Conservation (phyloP, 2,797 vertebrate genomes). For the Sitta carolinensis region DNA sequence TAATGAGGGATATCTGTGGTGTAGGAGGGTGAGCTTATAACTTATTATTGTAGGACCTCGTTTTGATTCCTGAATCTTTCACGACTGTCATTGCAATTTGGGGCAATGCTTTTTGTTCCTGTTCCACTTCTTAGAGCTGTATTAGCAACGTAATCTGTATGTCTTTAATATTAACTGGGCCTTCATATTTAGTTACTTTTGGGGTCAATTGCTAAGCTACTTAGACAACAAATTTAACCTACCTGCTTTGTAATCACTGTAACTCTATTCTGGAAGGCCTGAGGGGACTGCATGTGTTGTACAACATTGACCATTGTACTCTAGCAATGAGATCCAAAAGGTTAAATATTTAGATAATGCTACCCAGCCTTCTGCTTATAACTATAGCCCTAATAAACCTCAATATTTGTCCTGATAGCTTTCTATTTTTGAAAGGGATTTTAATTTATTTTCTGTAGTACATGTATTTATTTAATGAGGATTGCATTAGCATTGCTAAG, state of each 20-base stretch:
- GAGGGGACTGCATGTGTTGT: neutral
- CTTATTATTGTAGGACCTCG: neutral
- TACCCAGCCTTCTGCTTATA: neutral
- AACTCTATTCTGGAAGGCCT: neutral
- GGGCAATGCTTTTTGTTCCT: neutral
- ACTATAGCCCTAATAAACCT: neutral
- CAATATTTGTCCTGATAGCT: neutral
- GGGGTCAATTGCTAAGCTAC: constrained; percentile 19
- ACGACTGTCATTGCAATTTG: neutral
- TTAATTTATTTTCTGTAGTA: constrained; percentile 6
- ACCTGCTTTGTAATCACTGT: constrained; percentile 1
- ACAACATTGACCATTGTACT: neutral
- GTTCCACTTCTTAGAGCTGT: neutral
- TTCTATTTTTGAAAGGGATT: neutral
- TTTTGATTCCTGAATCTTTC: neutral
- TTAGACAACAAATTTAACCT: neutral
- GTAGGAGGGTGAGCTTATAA: neutral
- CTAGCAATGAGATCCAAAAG: neutral
- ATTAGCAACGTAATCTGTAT: neutral
- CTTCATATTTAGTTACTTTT: constrained; percentile 11
- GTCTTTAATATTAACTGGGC: constrained; percentile 18
- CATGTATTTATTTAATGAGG: neutral
- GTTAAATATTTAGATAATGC: neutral
- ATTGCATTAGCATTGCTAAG: neutral
- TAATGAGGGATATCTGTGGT: neutral